A percentile compares a stretch with the other conserved stretches of the same genome.
Evolutionary conservation across 2,888 invertebrate species (phyloP).

Genomic region (Operophtera brumata): DNA sequence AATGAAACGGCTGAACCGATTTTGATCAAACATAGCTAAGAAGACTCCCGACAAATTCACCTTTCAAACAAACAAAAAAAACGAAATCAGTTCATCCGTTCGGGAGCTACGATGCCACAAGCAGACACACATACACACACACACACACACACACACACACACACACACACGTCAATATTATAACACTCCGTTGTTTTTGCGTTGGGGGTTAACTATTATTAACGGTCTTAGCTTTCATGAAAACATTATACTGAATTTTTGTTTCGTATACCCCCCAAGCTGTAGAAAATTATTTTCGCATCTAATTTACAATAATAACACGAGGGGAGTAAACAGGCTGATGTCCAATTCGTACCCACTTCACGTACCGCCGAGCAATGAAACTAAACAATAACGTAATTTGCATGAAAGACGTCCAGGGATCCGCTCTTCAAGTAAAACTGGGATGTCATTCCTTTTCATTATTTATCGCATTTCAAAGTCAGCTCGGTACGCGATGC

Average conservation of each 20-base stretch:
- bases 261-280: slow-evolving; percentile 11
- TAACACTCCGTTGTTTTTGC: too few relatives aligned
- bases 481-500: slow-evolving; percentile 45
- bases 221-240: too few relatives aligned
- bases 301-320: slow-evolving; percentile 31
- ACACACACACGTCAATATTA: too few relatives aligned
- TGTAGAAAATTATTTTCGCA: slow-evolving; percentile 21
- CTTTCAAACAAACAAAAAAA: too few relatives aligned
- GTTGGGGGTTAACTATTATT: too few relatives aligned
- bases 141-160: too few relatives aligned
- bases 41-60: too few relatives aligned
- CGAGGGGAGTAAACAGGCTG: slow-evolving; percentile 30
- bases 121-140: too few relatives aligned
- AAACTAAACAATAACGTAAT: slow-evolving; percentile 48
- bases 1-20: too few relatives aligned
- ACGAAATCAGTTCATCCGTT: too few relatives aligned
- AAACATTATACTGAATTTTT: neutral
- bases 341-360: slow-evolving; percentile 35
- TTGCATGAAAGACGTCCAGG: slow-evolving; percentile 53
- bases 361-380: slow-evolving; percentile 37
- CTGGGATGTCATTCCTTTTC: slow-evolving; percentile 46
- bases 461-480: slow-evolving; percentile 52
- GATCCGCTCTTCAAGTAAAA: slow-evolving; percentile 53
- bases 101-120: too few relatives aligned
- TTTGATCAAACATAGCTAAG: too few relatives aligned